Evolutionary conservation across 2,113 vertebrate genomes (phyloP).

Genomic region (Pterocles orientalis): DNA sequence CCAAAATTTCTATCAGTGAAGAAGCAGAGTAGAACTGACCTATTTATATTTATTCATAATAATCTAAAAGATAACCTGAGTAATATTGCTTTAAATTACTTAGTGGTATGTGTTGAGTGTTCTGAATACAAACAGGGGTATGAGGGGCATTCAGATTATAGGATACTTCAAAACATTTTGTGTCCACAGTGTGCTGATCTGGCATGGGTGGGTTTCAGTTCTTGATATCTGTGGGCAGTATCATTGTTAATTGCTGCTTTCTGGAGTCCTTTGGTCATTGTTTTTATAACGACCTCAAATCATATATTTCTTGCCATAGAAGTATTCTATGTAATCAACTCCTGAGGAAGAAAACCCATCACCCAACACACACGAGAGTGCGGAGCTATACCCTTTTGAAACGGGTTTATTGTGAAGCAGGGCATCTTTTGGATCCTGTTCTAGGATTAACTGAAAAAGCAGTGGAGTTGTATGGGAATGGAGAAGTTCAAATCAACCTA

Average conservation of each 20-base stretch:
- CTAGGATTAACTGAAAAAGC: conserved; percentile 14
- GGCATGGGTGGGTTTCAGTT: not conserved
- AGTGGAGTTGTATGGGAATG: not conserved
- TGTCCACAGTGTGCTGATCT: not conserved
- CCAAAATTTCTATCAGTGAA: not conserved
- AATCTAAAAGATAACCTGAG: conserved; percentile 13
- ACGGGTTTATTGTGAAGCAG: not conserved
- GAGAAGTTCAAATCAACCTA: not conserved
- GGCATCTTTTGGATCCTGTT: not conserved
- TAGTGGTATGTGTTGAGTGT: not conserved
- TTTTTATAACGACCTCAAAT: not conserved
- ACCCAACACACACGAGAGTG: not conserved
- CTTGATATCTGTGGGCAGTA: not conserved
- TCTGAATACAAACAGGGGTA: not conserved
- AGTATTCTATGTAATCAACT: not conserved
- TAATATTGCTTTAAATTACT: conserved; percentile 14
- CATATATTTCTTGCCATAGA: not conserved
- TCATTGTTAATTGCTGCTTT: not conserved
- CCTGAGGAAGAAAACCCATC: not conserved
- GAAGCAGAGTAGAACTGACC: conserved; percentile 38
- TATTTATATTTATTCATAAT: conserved; percentile 46
- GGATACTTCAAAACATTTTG: not conserved
- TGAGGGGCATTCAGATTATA: not conserved
- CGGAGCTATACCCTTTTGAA: not conserved
- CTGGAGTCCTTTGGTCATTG: not conserved